Percentiles rank a stretch among this genome's conserved stretches.
phyloP scores from a whole-genome alignment of 2,797 vertebrate species.

The Poeciliopsis presidionis region DNA sequence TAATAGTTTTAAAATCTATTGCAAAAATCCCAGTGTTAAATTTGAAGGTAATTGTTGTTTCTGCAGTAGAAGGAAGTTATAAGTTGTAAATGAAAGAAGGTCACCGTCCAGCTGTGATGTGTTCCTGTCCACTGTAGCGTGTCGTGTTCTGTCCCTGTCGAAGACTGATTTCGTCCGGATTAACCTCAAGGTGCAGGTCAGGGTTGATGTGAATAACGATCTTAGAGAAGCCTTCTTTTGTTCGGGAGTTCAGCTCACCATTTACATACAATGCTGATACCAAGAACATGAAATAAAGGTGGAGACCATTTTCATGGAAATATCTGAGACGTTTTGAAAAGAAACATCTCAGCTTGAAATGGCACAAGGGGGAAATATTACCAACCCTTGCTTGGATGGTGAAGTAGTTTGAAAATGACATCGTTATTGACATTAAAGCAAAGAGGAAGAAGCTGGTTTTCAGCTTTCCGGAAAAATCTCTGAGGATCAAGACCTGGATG shows the following conservation, averaged over 20 bases:
- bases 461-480: slow-evolving; percentile 66
- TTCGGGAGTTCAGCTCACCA: slow-evolving; percentile 56
- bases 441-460: slow-evolving; percentile 48
- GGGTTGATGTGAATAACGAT: slow-evolving; percentile 56
- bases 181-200: slow-evolving; percentile 48
- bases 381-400: slow-evolving; percentile 66
- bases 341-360: neutral
- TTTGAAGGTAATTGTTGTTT: neutral
- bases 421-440: slow-evolving; percentile 68
- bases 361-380: neutral
- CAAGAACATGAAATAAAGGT: slow-evolving; percentile 19
- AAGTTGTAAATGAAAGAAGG: neutral
- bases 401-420: slow-evolving; percentile 63
- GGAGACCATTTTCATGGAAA: neutral
- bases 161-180: slow-evolving; percentile 24
- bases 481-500: slow-evolving; percentile 25
- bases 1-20: neutral
- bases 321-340: neutral
- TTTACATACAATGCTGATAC: slow-evolving; percentile 68
- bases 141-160: slow-evolving; percentile 13
- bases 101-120: slow-evolving; percentile 57
- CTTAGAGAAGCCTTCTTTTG: slow-evolving; percentile 55
- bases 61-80: neutral
- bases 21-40: neutral
- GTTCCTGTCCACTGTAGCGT: neutral